Evolutionary conservation across 1,140 invertebrate genomes (phyloP).

Genomic region (Anastrepha ludens): DNA sequence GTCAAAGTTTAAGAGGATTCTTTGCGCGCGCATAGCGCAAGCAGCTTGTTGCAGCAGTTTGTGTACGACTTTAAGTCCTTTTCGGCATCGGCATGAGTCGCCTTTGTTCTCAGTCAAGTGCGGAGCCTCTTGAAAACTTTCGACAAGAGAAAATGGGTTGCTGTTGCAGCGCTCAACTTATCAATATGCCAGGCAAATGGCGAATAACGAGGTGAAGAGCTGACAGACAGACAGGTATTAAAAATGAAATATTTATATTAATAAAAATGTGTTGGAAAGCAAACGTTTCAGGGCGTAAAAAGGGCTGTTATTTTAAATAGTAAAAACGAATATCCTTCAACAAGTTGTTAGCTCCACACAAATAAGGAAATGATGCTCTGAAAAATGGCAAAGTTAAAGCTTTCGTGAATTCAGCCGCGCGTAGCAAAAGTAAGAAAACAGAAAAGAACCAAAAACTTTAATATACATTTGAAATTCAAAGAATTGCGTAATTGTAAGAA

Average conservation of each 20-base stretch:
- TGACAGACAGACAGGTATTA: conserved; percentile 2
- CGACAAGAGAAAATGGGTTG: conserved; percentile 28
- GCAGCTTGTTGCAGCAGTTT: not conserved
- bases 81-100: not conserved
- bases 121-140: conserved; percentile 36
- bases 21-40: not conserved
- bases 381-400: not conserved
- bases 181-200: conserved; percentile 12
- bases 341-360: no score
- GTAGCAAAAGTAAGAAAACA: not conserved
- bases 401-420: not conserved
- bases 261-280: not conserved
- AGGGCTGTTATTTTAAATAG: not conserved
- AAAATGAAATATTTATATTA: conserved; percentile 40
- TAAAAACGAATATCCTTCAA: no score
- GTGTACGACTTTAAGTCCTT: conserved; percentile 3
- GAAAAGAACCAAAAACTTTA: not conserved
- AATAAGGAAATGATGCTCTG: no score
- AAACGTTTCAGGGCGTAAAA: not conserved
- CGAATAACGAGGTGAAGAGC: not conserved
- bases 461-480: not conserved
- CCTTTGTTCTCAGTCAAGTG: conserved; percentile 17
- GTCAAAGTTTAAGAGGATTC: conserved; percentile 27
- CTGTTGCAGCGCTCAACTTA: conserved; percentile 14
- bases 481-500: no score